Conservation (phyloP, 2,888 invertebrate genomes). For the Lepidonotus clava region DNA sequence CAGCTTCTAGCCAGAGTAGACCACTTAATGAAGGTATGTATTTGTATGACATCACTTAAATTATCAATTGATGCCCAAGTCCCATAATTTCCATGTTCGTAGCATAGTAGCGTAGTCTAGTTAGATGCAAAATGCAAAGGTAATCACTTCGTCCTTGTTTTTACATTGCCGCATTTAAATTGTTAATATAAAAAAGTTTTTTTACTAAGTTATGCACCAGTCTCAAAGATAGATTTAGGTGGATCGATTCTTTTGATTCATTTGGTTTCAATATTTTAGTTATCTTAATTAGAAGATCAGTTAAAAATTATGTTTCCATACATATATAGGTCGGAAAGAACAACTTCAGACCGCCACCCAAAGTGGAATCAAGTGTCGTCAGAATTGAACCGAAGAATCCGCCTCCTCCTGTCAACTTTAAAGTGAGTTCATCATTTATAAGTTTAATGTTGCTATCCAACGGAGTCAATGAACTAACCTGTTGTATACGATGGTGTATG, state of each 20-base stretch:
- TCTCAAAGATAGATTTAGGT: too few species aligned
- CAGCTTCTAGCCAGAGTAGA: constrained; percentile 97
- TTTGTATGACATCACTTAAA: not conserved
- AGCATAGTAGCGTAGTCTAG: too few species aligned
- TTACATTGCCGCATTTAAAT: too few species aligned
- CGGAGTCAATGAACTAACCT: not conserved
- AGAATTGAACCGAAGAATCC: constrained; percentile 98
- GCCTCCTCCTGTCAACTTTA: constrained; percentile 95
- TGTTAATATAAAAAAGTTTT: too few species aligned
- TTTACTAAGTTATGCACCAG: too few species aligned
- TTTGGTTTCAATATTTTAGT: too few species aligned
- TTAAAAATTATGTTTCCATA: constrained; percentile 13
- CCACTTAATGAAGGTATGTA: constrained; percentile 93
- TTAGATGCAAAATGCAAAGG: too few species aligned
- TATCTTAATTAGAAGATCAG: too few species aligned
- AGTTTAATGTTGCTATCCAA: not conserved
- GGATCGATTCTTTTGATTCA: too few species aligned
- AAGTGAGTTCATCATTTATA: constrained; percentile 70
- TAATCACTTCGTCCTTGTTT: too few species aligned
- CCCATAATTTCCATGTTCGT: too few species aligned
- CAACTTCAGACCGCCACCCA: constrained; percentile 98
- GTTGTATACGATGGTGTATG: not conserved
- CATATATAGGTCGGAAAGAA: constrained; percentile 92
- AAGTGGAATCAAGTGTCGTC: constrained; percentile 99
- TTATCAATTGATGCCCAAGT: too few species aligned